These are phyloP conservation scores for Lethrus apterus DNA, from an alignment of 1,140 invertebrate species.

Conservation along the genomic window DNA sequence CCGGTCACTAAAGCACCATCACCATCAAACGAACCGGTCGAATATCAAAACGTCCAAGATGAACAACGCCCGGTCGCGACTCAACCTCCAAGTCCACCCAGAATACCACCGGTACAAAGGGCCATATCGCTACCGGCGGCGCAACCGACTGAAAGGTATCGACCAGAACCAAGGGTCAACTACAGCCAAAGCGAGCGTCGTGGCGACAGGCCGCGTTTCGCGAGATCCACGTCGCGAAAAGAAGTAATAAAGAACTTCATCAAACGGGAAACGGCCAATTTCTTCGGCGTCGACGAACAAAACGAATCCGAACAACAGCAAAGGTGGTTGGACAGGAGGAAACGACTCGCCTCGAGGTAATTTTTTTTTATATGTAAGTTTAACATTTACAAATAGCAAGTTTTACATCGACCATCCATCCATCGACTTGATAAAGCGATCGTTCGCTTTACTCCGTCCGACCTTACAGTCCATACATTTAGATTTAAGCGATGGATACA, in stretches of 20 bases:
- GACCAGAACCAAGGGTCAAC: conserved; percentile 24
- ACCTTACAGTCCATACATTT: conserved; percentile 8
- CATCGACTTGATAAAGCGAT: too few species aligned
- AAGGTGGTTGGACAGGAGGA: conserved; percentile 66
- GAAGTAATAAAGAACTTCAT: conserved; percentile 54
- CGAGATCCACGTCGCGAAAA: conserved; percentile 40
- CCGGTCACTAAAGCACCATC: conserved; percentile 20
- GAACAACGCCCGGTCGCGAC: conserved; percentile 7
- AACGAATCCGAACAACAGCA: conserved; percentile 60
- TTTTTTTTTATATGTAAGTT: neutral
- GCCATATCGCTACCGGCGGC: conserved; percentile 41
- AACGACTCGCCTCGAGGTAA: conserved; percentile 62
- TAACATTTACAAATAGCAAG: neutral
- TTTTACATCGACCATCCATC: too few species aligned
- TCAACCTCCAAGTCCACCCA: conserved; percentile 22
- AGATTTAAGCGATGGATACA: conserved; percentile 13
- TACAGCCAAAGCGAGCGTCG: conserved; percentile 39
- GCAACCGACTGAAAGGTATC: conserved; percentile 36
- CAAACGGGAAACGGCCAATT: conserved; percentile 66
- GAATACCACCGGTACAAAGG: conserved; percentile 28
- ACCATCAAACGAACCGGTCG: conserved; percentile 18
- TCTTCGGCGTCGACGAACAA: conserved; percentile 70
- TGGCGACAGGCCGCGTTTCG: conserved; percentile 30
- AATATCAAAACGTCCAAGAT: conserved; percentile 15
- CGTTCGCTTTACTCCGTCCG: too few species aligned